Conservation (phyloP, 1,140 invertebrate species). For the Acromyrmex echinatior region DNA sequence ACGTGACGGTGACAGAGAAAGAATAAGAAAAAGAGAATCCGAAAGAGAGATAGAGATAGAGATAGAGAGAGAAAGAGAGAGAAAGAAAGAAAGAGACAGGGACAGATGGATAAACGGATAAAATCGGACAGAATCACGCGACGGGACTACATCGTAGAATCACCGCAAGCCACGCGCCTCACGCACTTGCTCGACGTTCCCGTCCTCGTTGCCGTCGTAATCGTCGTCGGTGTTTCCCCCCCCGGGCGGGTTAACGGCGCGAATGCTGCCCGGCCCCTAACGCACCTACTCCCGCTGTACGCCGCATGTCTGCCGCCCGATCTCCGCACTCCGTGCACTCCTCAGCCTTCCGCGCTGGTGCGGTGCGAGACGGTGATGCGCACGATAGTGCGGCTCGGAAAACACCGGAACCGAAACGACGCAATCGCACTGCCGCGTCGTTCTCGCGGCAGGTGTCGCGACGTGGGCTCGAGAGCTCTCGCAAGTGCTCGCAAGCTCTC, state of each 20-base stretch:
- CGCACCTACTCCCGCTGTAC: conserved; percentile 68
- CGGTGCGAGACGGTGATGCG: neutral
- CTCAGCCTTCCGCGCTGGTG: neutral
- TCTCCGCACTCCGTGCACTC: neutral
- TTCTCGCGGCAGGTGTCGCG: conserved; percentile 81
- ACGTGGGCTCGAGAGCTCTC: neutral
- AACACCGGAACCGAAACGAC: conserved; percentile 76
- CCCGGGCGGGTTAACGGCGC: conserved; percentile 47
- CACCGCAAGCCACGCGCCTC: conserved; percentile 18
- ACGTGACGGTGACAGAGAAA: neutral
- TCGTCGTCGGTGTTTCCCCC: conserved; percentile 15
- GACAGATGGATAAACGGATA: neutral
- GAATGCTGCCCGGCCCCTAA: conserved; percentile 61
- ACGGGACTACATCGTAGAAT: conserved; percentile 52
- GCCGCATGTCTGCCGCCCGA: conserved; percentile 70
- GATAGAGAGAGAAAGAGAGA: neutral
- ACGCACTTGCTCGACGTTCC: conserved; percentile 39
- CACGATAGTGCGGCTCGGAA: neutral
- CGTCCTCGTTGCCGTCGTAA: neutral
- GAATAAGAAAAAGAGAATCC: neutral
- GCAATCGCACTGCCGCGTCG: conserved; percentile 67
- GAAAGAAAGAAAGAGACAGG: neutral
- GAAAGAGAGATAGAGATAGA: conserved; percentile 24
- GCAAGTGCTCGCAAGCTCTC: too few species aligned
- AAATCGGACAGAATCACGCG: neutral